These are phyloP conservation scores for Parauchenoglanis ngamensis DNA, from an alignment of 2,797 vertebrate species.

Conservation along the genomic window DNA sequence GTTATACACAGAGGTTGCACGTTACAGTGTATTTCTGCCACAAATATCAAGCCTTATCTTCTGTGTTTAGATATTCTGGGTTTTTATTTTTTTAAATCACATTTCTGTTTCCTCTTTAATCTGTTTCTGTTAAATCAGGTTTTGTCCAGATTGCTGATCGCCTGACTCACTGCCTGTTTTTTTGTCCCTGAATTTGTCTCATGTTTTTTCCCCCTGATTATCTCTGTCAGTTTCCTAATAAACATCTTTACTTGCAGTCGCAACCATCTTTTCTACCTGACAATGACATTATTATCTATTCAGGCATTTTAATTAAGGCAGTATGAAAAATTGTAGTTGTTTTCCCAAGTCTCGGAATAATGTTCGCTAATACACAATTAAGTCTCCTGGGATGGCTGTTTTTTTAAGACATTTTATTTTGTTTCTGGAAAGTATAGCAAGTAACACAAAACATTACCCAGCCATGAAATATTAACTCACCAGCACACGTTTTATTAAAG, in stretches of 20 bases:
- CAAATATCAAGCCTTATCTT: background rate
- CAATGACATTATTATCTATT: background rate
- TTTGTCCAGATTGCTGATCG: background rate
- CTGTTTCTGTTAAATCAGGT: background rate
- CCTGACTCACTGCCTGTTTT: background rate
- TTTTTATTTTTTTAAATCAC: background rate
- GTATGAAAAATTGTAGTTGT: background rate
- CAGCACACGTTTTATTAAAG: background rate
- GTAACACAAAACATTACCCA: background rate
- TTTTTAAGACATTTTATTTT: background rate
- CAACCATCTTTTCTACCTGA: background rate
- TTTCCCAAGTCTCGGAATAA: background rate
- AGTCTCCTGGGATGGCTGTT: background rate
- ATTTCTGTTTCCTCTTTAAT: background rate
- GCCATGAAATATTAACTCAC: background rate
- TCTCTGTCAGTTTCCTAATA: background rate
- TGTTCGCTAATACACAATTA: background rate
- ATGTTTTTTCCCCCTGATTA: background rate
- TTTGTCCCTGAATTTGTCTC: background rate
- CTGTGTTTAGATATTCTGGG: background rate
- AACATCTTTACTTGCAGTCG: background rate
- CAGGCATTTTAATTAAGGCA: background rate
- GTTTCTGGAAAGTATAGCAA: background rate
- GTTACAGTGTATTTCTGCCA: background rate
- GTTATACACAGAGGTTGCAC: background rate